Base-by-base conservation (phyloP, 2,797 vertebrate species). In the Vultur gryphus region DNA sequence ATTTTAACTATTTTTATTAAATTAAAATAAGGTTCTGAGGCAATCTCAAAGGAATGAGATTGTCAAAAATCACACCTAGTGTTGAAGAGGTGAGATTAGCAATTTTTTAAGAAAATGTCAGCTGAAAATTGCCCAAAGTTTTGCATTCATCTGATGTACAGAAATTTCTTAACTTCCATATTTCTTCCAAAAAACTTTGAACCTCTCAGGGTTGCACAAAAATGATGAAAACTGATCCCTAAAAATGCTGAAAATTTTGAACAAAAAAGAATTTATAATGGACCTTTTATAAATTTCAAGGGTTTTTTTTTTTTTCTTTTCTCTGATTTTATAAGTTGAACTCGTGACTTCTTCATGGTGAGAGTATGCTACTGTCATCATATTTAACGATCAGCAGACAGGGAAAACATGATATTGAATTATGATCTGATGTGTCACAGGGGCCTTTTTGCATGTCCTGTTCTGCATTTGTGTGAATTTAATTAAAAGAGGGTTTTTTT, bases 241-340 rank as follows among this genome's bases (percentile, higher is more conserved):
- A 11, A 80, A 62, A 77, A n/a, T 33, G 20, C 6, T 66, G n/a
- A 65, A 84, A 65, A 16, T 12, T 44, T 71, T 76, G 9, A 90
- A 20, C 1, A 46, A 66, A 52, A 51, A 48, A 33, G 1, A 8
- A 3, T 3, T 57, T 58, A 19, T 4, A 41, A 25, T 1, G n/a
- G 6, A 31, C 2, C 1, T 59, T 84, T 58, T 58, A 23, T 35
- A 81, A 65, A 49, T 10, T 19, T 33, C 9, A 54, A 39, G 6
- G 2, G 4, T 18, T 10, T 15, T 7, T 13, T n/a, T 13, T n/a
- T 70, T 46, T 15, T 25, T 6, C 3, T 71, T 64, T 64, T 64
- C 13, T 71, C 10, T 14, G 5, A 41, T 76, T 83, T 81, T 78
- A 31, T 29, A 25, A 31, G 3, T 58, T 84, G 16, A 65, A 59